These are phyloP conservation scores for Myotis findleyi DNA, from an alignment of 2,797 vertebrate species.

Conservation along the genomic window DNA sequence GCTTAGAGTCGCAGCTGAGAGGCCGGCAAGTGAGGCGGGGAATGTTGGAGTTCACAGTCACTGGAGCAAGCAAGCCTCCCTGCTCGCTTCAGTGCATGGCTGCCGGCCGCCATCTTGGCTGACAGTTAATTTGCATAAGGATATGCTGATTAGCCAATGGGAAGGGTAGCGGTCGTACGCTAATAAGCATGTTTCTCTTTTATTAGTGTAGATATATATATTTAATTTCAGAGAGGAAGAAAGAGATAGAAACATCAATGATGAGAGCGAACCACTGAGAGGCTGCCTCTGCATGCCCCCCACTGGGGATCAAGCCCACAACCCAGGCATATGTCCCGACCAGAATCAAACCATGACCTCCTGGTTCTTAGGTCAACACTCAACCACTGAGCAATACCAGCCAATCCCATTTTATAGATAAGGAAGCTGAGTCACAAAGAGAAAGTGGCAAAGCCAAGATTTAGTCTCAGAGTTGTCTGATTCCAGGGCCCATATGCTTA, in stretches of 20 bases:
- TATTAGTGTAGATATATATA: no score
- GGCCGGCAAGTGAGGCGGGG: no score
- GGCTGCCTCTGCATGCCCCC: neutral
- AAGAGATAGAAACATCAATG: neutral
- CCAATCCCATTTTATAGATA: neutral
- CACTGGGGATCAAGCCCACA: neutral
- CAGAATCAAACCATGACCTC: neutral
- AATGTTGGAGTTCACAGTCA: no score
- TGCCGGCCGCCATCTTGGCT: no score
- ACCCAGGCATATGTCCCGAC: neutral
- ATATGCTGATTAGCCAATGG: no score
- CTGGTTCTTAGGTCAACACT: neutral
- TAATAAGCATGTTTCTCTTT: no score
- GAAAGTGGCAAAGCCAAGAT: neutral
- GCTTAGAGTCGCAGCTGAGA: no score
- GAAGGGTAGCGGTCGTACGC: no score
- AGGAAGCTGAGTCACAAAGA: constrained; percentile 20
- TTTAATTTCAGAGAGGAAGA: neutral
- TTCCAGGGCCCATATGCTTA: neutral
- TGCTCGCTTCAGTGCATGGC: no score
- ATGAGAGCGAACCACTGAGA: no score
- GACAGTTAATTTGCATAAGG: no score
- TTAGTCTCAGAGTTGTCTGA: neutral
- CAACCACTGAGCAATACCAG: neutral
- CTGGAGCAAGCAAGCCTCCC: no score